A percentile compares a stretch with the other conserved stretches of the same genome.
Evolutionary conservation across 2,797 vertebrate genomes (phyloP).

Genomic region (Otolemur crassicaudatus): DNA sequence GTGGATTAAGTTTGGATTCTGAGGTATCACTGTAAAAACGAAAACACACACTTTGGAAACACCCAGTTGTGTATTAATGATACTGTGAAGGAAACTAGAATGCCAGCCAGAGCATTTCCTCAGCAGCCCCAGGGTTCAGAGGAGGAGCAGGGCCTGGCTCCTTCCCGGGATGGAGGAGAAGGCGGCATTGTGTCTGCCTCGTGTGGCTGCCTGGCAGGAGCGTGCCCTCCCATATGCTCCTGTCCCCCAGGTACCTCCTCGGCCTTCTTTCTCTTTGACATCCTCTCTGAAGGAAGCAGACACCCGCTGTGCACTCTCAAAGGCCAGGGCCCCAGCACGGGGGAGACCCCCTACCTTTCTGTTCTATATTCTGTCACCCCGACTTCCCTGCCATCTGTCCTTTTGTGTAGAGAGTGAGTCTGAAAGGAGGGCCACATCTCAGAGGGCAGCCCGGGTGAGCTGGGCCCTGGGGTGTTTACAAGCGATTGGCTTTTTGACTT

Average conservation of each 20-base stretch:
- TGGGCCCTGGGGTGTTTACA: background rate
- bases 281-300: background rate
- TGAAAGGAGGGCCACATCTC: background rate
- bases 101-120: background rate
- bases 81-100: background rate
- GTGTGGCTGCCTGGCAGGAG: background rate
- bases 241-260: background rate
- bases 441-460: background rate
- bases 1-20: too few species aligned
- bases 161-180: background rate
- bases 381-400: background rate
- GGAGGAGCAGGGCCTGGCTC: background rate
- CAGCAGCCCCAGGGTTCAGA: too few species aligned
- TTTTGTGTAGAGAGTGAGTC: background rate
- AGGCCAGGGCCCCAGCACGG: background rate
- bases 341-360: background rate
- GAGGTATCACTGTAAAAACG: too few species aligned
- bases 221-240: accelerated
- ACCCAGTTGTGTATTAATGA: background rate
- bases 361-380: background rate
- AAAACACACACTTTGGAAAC: background rate
- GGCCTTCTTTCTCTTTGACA: background rate
- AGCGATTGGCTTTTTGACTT: conserved; percentile 10
- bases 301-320: background rate
- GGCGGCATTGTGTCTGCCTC: background rate